Conservation (phyloP, 2,113 vertebrate species). For the Murina feae region DNA sequence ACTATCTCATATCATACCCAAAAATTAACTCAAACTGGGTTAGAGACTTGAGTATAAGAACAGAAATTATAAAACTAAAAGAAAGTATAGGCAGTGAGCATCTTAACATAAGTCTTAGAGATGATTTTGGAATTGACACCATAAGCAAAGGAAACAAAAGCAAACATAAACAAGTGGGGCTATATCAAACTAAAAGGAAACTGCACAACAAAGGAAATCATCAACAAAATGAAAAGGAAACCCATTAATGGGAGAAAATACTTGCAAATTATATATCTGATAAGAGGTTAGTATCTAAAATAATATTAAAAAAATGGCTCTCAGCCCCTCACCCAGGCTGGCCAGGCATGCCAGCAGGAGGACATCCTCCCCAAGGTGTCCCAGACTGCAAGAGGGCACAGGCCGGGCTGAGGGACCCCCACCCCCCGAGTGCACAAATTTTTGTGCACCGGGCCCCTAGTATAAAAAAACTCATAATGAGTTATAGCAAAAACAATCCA, state of each 20-base stretch:
- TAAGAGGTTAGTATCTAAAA: background rate
- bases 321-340: too few relatives aligned
- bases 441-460: too few relatives aligned
- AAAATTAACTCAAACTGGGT: background rate
- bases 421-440: too few relatives aligned
- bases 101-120: background rate
- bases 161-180: background rate
- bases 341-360: too few relatives aligned
- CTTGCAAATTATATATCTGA: background rate
- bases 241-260: background rate
- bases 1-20: background rate
- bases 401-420: too few relatives aligned
- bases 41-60: background rate
- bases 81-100: background rate
- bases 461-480: background rate
- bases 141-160: background rate
- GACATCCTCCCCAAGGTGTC: too few relatives aligned
- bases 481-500: background rate
- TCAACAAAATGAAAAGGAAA: background rate
- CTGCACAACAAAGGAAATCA: background rate
- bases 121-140: background rate
- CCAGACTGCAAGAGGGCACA: too few relatives aligned
- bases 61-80: background rate
- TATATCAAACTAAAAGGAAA: background rate
- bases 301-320: background rate